Evolutionary conservation across 2,888 invertebrate genomes (phyloP).

Genomic region (Drosophila anomalata): DNA sequence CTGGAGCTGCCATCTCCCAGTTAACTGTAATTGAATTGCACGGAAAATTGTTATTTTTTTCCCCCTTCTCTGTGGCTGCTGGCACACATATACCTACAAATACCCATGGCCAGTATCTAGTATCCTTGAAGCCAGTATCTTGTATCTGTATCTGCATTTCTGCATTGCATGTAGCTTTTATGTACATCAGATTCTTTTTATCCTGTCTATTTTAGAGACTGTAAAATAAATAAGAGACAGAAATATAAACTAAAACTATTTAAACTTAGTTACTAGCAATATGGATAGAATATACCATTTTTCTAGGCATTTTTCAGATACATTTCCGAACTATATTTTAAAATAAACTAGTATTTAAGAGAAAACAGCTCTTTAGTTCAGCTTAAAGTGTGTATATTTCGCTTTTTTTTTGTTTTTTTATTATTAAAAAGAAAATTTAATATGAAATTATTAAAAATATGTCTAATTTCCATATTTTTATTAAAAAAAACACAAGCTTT

Average conservation of each 20-base stretch:
- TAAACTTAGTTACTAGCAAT: background rate
- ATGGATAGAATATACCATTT: background rate
- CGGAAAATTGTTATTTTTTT: conserved; percentile 28
- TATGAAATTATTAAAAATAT: no score
- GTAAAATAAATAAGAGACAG: background rate
- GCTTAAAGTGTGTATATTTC: no score
- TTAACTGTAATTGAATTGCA: conserved; percentile 78
- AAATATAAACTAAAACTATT: background rate
- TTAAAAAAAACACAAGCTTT: no score
- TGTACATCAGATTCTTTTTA: background rate
- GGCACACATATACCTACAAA: conserved; percentile 3
- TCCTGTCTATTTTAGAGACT: background rate
- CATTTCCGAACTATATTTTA: background rate
- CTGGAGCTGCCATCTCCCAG: conserved; percentile 48
- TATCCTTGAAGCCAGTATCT: background rate
- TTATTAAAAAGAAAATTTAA: no score
- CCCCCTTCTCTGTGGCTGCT: conserved; percentile 2
- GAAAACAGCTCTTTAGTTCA: background rate
- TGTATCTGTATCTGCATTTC: conserved; percentile 1
- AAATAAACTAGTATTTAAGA: background rate
- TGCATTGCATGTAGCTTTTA: background rate
- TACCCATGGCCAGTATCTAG: background rate
- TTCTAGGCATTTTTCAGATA: background rate
- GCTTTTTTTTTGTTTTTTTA: background rate
- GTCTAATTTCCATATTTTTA: no score